These are phyloP conservation scores for Artibeus lituratus DNA, from an alignment of 2,797 vertebrate genomes.

Conservation along the genomic window DNA sequence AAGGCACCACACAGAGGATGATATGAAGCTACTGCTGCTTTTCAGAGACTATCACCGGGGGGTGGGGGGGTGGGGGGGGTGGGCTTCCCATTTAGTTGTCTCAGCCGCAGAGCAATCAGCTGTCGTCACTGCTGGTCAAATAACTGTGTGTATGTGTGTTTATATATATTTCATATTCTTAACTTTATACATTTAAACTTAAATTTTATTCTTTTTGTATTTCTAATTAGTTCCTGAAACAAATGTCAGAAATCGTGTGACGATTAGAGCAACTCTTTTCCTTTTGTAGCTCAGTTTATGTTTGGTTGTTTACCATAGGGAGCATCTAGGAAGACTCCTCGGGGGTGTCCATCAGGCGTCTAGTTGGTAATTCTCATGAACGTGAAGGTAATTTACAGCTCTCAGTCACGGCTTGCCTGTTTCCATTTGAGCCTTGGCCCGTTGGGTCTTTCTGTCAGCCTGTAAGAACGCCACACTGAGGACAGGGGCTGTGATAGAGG, in stretches of 20 bases:
- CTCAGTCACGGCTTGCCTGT: neutral
- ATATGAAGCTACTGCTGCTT: slow-evolving; percentile 67
- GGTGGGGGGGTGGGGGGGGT: slow-evolving; percentile 62
- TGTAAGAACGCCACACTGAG: neutral
- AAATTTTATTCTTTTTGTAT: neutral
- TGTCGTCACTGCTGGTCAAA: neutral
- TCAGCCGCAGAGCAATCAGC: slow-evolving; percentile 34
- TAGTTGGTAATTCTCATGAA: neutral
- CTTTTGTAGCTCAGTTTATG: neutral
- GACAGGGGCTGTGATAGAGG: neutral
- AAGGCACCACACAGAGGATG: slow-evolving; percentile 15
- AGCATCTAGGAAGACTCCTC: neutral
- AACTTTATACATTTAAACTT: neutral
- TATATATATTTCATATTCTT: neutral
- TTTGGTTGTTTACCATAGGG: neutral
- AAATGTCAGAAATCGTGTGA: neutral
- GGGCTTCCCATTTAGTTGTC: slow-evolving; percentile 41
- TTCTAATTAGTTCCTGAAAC: neutral
- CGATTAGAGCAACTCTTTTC: neutral
- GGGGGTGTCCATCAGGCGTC: neutral
- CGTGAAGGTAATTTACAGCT: neutral
- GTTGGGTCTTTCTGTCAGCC: neutral
- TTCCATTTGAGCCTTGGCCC: neutral
- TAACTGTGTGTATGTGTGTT: neutral
- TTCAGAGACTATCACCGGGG: slow-evolving; percentile 52